Evolutionary conservation across 2,113 vertebrate genomes (phyloP), one percentile per base, ranked within the genome.

Genomic region (Paracanthobrama guichenoti): DNA sequence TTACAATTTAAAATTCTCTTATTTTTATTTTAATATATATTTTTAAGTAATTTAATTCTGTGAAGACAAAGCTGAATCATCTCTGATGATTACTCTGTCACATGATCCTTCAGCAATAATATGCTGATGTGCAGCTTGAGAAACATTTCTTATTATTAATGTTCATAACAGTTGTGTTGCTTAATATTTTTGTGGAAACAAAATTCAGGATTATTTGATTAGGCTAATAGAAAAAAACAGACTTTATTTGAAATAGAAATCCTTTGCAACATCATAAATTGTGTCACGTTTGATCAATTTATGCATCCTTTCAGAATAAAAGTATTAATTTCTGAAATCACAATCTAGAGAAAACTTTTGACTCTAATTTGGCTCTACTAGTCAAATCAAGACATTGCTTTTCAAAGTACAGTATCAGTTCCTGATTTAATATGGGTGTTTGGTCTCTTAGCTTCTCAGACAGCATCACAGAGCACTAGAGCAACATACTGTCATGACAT

Each of bases 401-500:
- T 64, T 64, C 6, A 31, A n/a, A 59, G 22, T 57, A 57, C 55
- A n/a, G 20, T 59, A 59, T 28, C 26, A 35, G 62, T 18, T 39
- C 9, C 18, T 69, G 18, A 69, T 22, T 69, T 69, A 42, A 42
- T 69, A 42, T 42, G 42, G 3, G 0, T 73, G 69, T 73, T 24
- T 79, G 48, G 48, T 42, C 62, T 31, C 2, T 13, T 42, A 50
- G 62, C 28, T 67, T n/a, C 44, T 73, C 53, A 77, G 42, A 83
- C n/a, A 1, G 7, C 16, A 66, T 55, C 46, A 46, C 2, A n/a
- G 50, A 69, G n/a, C 22, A 16, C 11, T 64, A 59, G 53, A 39
- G 50, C 39, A 74, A 57, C 80, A 84, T 74, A 67, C 26, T 39
- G 44, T 80, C 48, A 77, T 84, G 79, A 79, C 73, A 86, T 89